A percentile compares a stretch with the other conserved stretches of the same genome.
phyloP scores from a whole-genome alignment of 2,113 vertebrate genomes.

The Campylorhamphus procurvoides region DNA sequence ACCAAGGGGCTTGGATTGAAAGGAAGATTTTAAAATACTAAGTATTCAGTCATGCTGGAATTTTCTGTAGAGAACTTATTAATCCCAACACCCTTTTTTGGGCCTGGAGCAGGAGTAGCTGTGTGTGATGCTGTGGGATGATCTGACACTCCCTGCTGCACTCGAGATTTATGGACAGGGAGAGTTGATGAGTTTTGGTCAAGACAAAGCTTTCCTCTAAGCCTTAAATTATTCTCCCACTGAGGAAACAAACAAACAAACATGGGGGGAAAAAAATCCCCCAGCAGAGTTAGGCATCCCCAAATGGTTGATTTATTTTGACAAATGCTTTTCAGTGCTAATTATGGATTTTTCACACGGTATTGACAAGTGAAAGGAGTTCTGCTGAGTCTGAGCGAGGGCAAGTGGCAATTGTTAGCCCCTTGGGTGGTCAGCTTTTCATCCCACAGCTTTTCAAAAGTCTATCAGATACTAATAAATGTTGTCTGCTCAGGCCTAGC shows the following conservation, averaged over 20 bases:
- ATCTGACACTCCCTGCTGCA: not conserved
- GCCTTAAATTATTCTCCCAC: not conserved
- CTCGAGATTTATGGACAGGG: not conserved
- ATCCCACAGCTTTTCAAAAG: not conserved
- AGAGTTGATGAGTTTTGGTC: not conserved
- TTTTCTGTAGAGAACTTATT: not conserved
- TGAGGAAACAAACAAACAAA: slow-evolving; percentile 8
- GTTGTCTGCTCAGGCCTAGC: not conserved
- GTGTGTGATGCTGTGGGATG: not conserved
- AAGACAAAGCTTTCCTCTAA: not conserved
- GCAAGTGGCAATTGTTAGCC: too few relatives aligned
- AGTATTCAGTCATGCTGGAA: not conserved
- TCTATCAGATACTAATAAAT: not conserved
- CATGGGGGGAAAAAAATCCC: not conserved
- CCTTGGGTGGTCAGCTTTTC: slow-evolving; percentile 5
- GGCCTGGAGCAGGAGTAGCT: not conserved
- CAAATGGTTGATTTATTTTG: not conserved
- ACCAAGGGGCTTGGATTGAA: not conserved
- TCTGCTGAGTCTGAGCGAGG: too few relatives aligned
- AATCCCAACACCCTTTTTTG: not conserved
- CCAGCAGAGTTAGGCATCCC: not conserved
- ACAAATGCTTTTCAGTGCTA: not conserved
- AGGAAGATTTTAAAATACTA: not conserved
- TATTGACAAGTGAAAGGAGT: too few relatives aligned
- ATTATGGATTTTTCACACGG: not conserved